Evolutionary conservation across 2,113 vertebrate genomes (phyloP), one percentile per base, ranked within the genome.

Genomic region (Caranx melampygus): DNA sequence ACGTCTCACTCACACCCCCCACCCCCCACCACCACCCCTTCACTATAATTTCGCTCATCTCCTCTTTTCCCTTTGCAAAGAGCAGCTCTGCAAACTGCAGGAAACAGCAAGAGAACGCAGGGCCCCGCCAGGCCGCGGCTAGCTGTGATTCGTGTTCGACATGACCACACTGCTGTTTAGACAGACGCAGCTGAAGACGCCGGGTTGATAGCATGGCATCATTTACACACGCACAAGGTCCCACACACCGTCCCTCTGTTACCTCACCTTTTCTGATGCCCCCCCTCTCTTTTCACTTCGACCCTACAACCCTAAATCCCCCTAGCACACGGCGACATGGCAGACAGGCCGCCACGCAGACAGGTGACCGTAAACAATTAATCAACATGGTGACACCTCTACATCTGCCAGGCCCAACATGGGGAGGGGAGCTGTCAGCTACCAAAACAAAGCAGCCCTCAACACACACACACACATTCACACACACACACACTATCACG

Each of bases 361-460:
- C 95, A 95, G 95, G 94, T 95, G 96, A 95, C 93, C 92, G 89
- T 93, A 94, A 93, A 95, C 93, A 92, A 96, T 95, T 95, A 96
- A 96, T 96, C 95, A 95, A 95, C 94, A 92, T 95, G 88, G 91
- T 95, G 96, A 96, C 95, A 96, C 95, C 93, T 95, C 92, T 93
- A 92, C 95, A 96, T 96, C 96, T 96, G 96, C 94, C 93, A 93
- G 93, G 91, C 85, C 84, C 90, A 90, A 93, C 90, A 92, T 55
- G 67, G 90, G 88, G 90, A 85, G 89, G 87, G 93, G 94, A 92
- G 93, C 93, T 95, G 93, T 96, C 95, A 96, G 93, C 92, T 87
- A 87, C 81, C 87, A 93, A 90, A 92, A 92, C 90, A 91, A 92
- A 91, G 85, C 87, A 91, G 88, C 87, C 88, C 89, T 72, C 70